These are phyloP conservation scores for Tineola bisselliella DNA, from an alignment of 2,888 invertebrate species.

Conservation along the genomic window DNA sequence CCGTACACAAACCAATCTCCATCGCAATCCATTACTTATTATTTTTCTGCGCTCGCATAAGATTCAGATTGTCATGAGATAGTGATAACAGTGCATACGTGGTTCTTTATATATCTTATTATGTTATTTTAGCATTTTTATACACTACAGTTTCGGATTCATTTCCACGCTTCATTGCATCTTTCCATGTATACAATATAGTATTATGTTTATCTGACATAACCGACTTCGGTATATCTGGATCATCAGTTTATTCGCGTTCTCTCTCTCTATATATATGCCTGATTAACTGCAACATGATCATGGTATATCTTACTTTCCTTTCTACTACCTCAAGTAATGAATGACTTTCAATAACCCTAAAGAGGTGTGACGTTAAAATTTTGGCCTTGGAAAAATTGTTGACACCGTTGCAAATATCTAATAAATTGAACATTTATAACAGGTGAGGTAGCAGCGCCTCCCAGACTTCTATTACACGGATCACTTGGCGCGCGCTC, in stretches of 20 bases:
- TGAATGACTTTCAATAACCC: not conserved
- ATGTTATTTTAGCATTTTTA: too few relatives aligned
- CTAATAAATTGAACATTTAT: not conserved
- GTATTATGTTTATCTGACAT: not conserved
- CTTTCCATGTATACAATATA: too few relatives aligned
- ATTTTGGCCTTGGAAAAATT: not conserved
- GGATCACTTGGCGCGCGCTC: conserved; percentile 48
- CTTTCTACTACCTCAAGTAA: not conserved
- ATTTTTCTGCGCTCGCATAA: too few relatives aligned
- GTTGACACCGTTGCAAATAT: conserved; percentile 4
- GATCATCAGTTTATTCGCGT: not conserved
- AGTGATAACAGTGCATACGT: too few relatives aligned
- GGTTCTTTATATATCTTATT: too few relatives aligned
- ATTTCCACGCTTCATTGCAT: too few relatives aligned
- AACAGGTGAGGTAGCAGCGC: not conserved
- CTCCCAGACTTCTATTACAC: conserved; percentile 55
- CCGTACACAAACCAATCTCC: too few relatives aligned
- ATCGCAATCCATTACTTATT: too few relatives aligned
- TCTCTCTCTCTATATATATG: not conserved
- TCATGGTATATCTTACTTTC: not conserved
- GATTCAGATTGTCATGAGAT: too few relatives aligned
- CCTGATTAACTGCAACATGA: not conserved
- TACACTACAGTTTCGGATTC: too few relatives aligned
- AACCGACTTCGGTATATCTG: not conserved
- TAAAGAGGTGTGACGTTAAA: not conserved